Base-by-base conservation (phyloP, 2,888 invertebrate genomes). In the Acanthacorydalis orientalis region DNA sequence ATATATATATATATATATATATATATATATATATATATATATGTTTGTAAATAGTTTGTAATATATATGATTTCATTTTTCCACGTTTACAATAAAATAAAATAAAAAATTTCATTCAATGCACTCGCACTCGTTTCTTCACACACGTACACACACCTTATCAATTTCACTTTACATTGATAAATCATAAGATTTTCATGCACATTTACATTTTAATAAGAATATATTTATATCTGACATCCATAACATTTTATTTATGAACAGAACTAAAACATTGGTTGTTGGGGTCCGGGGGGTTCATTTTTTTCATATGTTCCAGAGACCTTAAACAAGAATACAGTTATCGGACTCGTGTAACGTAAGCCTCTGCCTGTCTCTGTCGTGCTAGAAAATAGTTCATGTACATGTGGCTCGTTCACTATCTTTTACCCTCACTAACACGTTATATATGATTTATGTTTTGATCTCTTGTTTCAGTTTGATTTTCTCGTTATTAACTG, bases 331-430 rank as follows among this genome's bases (percentile, higher is more conserved):
- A 83, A 72, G 80, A 80, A 76, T 85, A 80, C 80, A 78, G 78
- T 77, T 80, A 82, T 75, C 83, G 81, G 77, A 80, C 83, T 75
- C 80, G 83, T 78, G 75, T 83, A 69, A 83, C 83, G 84, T 85
- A 84, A 84, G 84, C 56, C 44, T 44, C 44, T 50, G 33, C 41
- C 44, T 50, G 52, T 43, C 46, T 49, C 48, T 54, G 40, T 50
- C 37, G 43, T 40, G 40, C 43, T 37, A 23, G 23, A 23, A 23
- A 23, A 23, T 23, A 23, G 23, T 23, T 23, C 23, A 23, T 23
- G 23, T 23, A 23, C 23, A 23, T 23, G 23, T 23, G 23, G 23
- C 23, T 23, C 23, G 23, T 23, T 23, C 23, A 23, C 23, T 23
- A 23, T 23, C 23, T 23, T 23, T 23, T 23, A 23, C 23, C 23